phyloP scores from a whole-genome alignment of 2,888 invertebrate species.

The Xestia c-nigrum region DNA sequence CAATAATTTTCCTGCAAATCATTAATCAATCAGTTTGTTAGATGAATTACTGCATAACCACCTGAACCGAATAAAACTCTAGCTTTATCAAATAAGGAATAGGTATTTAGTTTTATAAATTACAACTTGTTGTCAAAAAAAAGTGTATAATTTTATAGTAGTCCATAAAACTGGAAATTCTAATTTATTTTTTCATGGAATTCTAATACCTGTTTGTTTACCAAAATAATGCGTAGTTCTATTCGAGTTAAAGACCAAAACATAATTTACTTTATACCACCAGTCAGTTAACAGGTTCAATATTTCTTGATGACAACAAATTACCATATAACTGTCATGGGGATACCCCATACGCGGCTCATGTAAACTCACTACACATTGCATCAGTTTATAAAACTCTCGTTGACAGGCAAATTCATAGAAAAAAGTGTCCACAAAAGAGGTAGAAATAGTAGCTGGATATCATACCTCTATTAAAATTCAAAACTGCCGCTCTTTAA shows the following conservation, averaged over 20 bases:
- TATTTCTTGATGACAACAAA: not conserved
- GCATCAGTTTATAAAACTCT: slow-evolving; percentile 36
- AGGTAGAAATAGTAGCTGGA: not conserved
- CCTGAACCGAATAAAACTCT: not conserved
- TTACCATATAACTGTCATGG: not conserved
- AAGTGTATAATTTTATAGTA: not conserved
- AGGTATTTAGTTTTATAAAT: not conserved
- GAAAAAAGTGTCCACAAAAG: not conserved
- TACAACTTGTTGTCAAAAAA: not conserved
- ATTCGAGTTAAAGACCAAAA: not conserved
- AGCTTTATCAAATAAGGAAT: not conserved
- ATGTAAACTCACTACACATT: slow-evolving; percentile 42
- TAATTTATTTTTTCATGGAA: not conserved
- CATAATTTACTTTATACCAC: not conserved
- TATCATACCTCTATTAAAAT: slow-evolving; percentile 10
- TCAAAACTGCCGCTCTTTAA: not conserved
- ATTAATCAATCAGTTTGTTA: slow-evolving; percentile 8
- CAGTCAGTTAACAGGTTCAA: not conserved
- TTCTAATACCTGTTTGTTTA: slow-evolving; percentile 5
- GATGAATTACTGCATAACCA: not conserved
- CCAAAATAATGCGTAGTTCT: not conserved
- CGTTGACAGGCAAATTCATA: not conserved
- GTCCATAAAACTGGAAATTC: slow-evolving; percentile 14
- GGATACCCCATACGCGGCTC: slow-evolving; percentile 1
- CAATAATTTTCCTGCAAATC: not conserved